These are phyloP conservation scores for Drosophila longiperda DNA, from an alignment of 2,888 invertebrate genomes.

Conservation along the genomic window DNA sequence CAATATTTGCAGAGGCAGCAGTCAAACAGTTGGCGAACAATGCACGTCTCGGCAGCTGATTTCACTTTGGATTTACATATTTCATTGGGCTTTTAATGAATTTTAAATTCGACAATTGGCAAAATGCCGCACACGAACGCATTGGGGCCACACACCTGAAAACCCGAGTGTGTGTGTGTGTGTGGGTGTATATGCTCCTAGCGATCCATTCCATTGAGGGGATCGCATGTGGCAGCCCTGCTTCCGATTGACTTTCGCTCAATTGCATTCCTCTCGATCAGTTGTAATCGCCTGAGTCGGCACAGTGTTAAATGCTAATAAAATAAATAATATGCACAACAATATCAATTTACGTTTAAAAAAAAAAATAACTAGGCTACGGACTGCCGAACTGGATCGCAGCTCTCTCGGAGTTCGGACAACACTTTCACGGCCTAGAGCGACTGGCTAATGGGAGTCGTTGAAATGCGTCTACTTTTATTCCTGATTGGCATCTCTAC, in stretches of 20 bases:
- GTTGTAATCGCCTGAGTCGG: not conserved
- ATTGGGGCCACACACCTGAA: conserved; percentile 62
- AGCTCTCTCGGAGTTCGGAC: conserved; percentile 38
- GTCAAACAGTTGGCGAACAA: conserved; percentile 68
- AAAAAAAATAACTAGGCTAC: conserved; percentile 60
- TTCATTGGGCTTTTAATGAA: conserved; percentile 83
- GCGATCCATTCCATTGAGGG: conserved; percentile 23
- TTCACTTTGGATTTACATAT: conserved; percentile 68
- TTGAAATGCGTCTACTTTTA: conserved; percentile 74
- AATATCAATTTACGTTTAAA: conserved; percentile 66
- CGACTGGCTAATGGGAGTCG: conserved; percentile 81
- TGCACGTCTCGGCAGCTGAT: conserved; percentile 38
- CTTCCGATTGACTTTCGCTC: conserved; percentile 63
- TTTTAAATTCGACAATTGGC: conserved; percentile 81
- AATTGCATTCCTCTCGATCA: conserved; percentile 53
- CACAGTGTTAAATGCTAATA: conserved; percentile 78
- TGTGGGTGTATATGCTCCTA: not conserved
- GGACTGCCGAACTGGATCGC: conserved; percentile 31
- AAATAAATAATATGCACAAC: conserved; percentile 78
- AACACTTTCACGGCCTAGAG: conserved; percentile 83
- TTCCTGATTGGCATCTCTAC: conserved; percentile 39
- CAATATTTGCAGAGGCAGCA: conserved; percentile 72
- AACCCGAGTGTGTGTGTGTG: not conserved
- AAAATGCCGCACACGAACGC: conserved; percentile 67
- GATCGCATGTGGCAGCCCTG: conserved; percentile 48